Base-by-base conservation (phyloP, 2,888 invertebrate species). In the Drosophila incognita region DNA sequence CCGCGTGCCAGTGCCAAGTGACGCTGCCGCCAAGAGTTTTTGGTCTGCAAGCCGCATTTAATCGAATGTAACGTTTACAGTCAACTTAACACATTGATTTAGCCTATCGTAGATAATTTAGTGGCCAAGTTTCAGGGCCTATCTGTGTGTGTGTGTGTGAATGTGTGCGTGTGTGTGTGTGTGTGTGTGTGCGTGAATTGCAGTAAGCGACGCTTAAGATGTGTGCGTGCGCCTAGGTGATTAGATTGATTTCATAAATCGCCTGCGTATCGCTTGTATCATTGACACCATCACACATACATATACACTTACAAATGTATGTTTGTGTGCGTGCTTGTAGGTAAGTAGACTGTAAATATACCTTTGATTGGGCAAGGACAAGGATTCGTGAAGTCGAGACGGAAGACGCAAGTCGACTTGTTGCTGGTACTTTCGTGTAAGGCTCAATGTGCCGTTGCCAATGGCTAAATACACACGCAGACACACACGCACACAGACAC, bases 1-100 rank as follows among this genome's bases (percentile, higher is more conserved):
- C 36, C 29, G 35, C 49, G 57, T 61, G 60, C 29, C 57, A 56
- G 24, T 67, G 75, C 42, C 72, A 74, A 64, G 60, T 46, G 64
- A 42, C 63, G 74, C 46, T 51, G 61, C 53, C 76, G 66, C 66
- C 79, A 78, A 69, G 79, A 59, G 74, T 72, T 77, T 68, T 62
- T 60, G 60, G 52, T 54, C 63, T 68, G 70, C 72, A 71, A 80
- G 77, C 64, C 86, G 80, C 90, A 82, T 82, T 79, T 76, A 89
- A 82, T 87, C 82, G 79, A 87, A 89, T 89, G 83, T 87, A 90
- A 82, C 83, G 74, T 80, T 87, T 69, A 88, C 85, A 89, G 88
- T 85, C 74, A 89, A 84, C 85, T 89, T 72, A 84, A 72, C 86
- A 89, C 83, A 75, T 90, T 76, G 85, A 87, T 84, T 87, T 76